These are phyloP conservation scores for Mesocentrotus franciscanus DNA, from an alignment of 53 echinoderm and acorn worm genomes.

Conservation along the genomic window DNA sequence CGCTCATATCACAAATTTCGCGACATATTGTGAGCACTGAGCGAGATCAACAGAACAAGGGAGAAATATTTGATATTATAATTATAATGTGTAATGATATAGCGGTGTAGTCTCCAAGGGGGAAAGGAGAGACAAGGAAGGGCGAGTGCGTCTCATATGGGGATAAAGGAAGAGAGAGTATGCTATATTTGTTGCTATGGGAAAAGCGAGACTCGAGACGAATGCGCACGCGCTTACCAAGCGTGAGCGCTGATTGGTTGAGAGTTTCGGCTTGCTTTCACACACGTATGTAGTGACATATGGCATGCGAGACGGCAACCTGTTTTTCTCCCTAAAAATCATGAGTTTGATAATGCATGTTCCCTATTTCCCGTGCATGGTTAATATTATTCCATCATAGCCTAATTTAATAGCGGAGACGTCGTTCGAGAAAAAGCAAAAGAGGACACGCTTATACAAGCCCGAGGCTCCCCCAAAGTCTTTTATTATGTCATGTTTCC, in stretches of 20 bases:
- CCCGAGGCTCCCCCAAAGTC: neutral
- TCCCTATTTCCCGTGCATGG: conserved; percentile 16
- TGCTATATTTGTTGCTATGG: conserved; percentile 38
- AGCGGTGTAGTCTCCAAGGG: neutral
- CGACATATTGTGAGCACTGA: conserved; percentile 20
- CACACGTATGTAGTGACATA: conserved; percentile 20
- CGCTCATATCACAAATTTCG: conserved; percentile 20
- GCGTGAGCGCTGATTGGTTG: conserved; percentile 53
- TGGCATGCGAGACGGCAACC: conserved; percentile 51
- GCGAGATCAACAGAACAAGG: neutral
- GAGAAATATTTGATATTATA: conserved; percentile 35
- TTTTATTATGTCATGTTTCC: neutral
- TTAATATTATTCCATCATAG: conserved; percentile 37
- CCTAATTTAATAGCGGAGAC: conserved; percentile 26
- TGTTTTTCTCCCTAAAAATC: neutral
- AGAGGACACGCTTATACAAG: conserved; percentile 2
- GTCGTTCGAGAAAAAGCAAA: conserved; percentile 21
- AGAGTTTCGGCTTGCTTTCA: conserved; percentile 37
- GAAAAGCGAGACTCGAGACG: conserved; percentile 32
- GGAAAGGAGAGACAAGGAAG: neutral
- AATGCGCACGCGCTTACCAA: conserved; percentile 23
- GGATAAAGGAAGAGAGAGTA: neutral
- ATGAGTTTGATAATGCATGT: conserved; percentile 7
- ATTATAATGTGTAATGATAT: conserved; percentile 19
- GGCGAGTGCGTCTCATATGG: neutral